phyloP scores from a whole-genome alignment of 2,113 vertebrate genomes.

The Sinocyclocheilus anshuiensis region DNA sequence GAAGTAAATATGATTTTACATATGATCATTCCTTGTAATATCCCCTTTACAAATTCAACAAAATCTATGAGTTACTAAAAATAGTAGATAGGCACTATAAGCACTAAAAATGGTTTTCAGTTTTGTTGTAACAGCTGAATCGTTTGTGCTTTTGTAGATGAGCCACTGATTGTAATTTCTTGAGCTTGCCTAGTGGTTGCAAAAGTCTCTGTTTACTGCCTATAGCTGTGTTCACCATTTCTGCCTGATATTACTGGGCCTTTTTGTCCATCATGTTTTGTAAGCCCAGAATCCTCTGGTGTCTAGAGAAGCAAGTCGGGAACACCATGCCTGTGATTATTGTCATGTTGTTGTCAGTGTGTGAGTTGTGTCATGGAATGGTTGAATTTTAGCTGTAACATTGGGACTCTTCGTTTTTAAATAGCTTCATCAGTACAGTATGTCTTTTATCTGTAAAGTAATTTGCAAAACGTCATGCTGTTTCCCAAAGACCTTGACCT shows the following conservation, averaged over 20 bases:
- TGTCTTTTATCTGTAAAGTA: not conserved
- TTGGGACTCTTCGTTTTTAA: not conserved
- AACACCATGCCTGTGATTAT: not conserved
- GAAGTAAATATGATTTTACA: too few species aligned
- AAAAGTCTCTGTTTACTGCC: not conserved
- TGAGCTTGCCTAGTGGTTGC: not conserved
- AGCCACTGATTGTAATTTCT: not conserved
- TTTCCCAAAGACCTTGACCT: not conserved
- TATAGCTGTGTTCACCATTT: not conserved
- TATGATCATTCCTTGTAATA: too few species aligned
- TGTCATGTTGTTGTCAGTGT: not conserved
- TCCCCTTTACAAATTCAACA: too few species aligned
- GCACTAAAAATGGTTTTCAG: not conserved
- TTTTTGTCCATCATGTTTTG: not conserved
- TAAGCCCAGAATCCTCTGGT: not conserved
- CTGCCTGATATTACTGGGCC: not conserved
- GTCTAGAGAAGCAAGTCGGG: not conserved
- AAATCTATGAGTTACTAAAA: not conserved
- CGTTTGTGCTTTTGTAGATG: not conserved
- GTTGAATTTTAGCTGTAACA: not conserved
- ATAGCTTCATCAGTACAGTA: not conserved
- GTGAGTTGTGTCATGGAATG: not conserved
- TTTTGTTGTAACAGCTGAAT: not conserved
- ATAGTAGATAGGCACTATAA: not conserved
- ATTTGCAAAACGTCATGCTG: not conserved